A percentile compares a stretch with the other conserved stretches of the same genome.
Evolutionary conservation across 2,113 vertebrate species (phyloP).

Genomic region (Epinephelus moara): DNA sequence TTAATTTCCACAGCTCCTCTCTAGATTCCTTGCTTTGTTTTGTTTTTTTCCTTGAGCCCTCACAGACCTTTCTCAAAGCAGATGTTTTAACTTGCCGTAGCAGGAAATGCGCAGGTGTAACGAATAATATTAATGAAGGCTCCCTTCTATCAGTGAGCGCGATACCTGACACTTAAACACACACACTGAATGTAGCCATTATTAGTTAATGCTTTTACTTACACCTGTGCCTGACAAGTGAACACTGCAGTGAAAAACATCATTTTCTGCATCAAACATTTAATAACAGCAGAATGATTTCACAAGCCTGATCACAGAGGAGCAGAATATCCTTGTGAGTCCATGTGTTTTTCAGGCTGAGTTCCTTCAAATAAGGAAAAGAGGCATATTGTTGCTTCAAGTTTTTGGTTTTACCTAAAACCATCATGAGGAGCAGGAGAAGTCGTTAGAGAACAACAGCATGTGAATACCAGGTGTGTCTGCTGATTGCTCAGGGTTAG

Average conservation of each 20-base stretch:
- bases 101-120: background rate
- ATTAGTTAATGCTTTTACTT: no score
- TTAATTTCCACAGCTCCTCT: conserved; percentile 8
- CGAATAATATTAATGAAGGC: background rate
- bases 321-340: no score
- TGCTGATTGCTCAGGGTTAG: no score
- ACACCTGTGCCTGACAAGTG: background rate
- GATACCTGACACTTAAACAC: background rate
- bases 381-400: no score
- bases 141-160: background rate
- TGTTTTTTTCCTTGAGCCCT: background rate
- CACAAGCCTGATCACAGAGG: background rate
- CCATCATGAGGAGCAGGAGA: no score
- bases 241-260: background rate
- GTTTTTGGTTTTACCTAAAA: no score
- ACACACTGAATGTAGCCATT: no score
- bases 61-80: background rate
- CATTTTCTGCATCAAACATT: background rate
- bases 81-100: background rate
- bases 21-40: background rate
- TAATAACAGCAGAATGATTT: background rate
- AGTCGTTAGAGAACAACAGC: no score
- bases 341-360: no score
- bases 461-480: no score
- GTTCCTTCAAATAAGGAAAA: no score